These are phyloP conservation scores for Napeogenes sylphis DNA, from an alignment of 2,888 invertebrate species.

Conservation along the genomic window DNA sequence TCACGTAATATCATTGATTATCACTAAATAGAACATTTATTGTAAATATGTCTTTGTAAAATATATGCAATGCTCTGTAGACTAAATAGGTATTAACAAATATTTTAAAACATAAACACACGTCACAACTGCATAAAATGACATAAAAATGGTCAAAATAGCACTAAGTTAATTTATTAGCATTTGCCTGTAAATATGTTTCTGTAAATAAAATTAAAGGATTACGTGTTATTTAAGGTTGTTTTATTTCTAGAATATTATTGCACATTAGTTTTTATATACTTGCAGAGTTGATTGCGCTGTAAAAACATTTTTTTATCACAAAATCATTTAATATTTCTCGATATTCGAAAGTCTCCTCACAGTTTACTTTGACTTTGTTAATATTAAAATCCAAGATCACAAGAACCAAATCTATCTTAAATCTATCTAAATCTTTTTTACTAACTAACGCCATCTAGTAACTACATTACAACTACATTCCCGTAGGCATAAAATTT, in stretches of 20 bases:
- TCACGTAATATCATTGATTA: no score
- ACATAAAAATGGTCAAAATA: conserved; percentile 19
- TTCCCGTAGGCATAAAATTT: no score
- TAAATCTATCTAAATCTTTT: no score
- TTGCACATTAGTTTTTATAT: neutral
- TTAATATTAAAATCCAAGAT: no score
- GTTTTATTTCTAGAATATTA: conserved; percentile 38
- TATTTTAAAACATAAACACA: conserved; percentile 10
- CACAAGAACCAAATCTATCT: no score
- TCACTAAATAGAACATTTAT: neutral
- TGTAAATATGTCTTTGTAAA: conserved; percentile 3
- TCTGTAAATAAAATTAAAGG: conserved; percentile 70
- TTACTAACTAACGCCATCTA: no score
- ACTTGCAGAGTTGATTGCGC: no score
- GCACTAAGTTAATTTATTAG: conserved; percentile 10
- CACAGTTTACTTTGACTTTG: no score
- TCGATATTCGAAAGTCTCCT: no score
- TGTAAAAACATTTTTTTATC: no score
- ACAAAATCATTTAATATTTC: no score
- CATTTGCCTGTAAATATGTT: conserved; percentile 35
- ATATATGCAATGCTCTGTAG: neutral
- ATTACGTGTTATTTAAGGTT: conserved; percentile 57
- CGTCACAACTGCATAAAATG: conserved; percentile 22
- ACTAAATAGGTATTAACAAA: neutral
- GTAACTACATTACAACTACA: no score